These are phyloP conservation scores for Drosophila obscura DNA, from an alignment of 1,140 invertebrate genomes.

Conservation along the genomic window DNA sequence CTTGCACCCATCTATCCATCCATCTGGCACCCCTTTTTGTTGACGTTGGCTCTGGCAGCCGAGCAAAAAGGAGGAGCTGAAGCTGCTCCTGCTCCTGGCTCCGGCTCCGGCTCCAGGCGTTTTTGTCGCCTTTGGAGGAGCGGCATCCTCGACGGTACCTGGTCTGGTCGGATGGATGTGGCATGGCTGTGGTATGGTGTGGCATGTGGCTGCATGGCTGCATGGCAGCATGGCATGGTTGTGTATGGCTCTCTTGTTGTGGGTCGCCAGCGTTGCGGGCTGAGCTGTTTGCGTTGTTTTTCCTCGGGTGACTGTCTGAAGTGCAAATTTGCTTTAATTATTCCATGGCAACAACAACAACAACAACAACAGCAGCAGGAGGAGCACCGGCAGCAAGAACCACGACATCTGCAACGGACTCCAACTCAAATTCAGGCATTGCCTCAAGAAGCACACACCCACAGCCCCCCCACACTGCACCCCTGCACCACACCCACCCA, in stretches of 20 bases:
- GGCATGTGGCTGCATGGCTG: no score
- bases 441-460: slow-evolving; percentile 35
- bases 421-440: slow-evolving; percentile 43
- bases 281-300: slow-evolving; percentile 62
- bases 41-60: slow-evolving; percentile 33
- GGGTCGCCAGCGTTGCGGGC: slow-evolving; percentile 64
- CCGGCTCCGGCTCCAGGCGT: background rate
- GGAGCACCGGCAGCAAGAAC: no score
- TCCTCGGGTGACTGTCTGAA: slow-evolving; percentile 77
- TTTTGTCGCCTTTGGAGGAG: slow-evolving; percentile 44
- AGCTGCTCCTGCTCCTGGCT: background rate
- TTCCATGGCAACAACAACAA: slow-evolving; percentile 65
- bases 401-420: slow-evolving; percentile 55
- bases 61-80: no score
- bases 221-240: no score
- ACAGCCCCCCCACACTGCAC: slow-evolving; percentile 3
- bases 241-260: slow-evolving; percentile 61
- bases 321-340: slow-evolving; percentile 83
- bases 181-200: slow-evolving; percentile 5
- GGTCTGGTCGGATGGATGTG: slow-evolving; percentile 17
- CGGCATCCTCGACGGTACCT: slow-evolving; percentile 29
- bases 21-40: slow-evolving; percentile 43
- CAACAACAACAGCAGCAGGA: slow-evolving; percentile 43
- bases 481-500: slow-evolving; percentile 3
- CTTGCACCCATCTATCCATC: slow-evolving; percentile 1